These are phyloP conservation scores for Ophioderma brevispina DNA, from an alignment of 35 echinoderm and acorn worm genomes.

Conservation along the genomic window DNA sequence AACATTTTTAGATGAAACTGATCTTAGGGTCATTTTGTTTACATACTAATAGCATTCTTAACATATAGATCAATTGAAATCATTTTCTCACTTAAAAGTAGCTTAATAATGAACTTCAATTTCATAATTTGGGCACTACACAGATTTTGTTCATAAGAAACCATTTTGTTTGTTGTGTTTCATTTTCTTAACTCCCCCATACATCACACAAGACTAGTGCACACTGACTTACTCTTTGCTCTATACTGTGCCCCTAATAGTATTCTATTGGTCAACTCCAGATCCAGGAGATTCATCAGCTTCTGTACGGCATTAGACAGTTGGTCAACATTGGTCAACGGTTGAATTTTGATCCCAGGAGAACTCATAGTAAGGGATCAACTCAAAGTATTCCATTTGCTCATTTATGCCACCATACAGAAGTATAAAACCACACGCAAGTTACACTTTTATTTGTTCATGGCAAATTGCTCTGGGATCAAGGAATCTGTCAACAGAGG, in stretches of 20 bases:
- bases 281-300: slow-evolving; percentile 69
- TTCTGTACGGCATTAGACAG: slow-evolving; percentile 51
- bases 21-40: too few relatives aligned
- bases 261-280: slow-evolving; percentile 68
- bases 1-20: too few relatives aligned
- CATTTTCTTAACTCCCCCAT: not conserved
- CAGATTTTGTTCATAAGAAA: too few relatives aligned
- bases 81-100: too few relatives aligned
- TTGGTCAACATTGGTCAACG: slow-evolving; percentile 39
- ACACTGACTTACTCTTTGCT: slow-evolving; percentile 44
- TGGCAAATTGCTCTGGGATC: too few relatives aligned
- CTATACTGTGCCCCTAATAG: slow-evolving; percentile 82
- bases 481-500: too few relatives aligned
- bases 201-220: not conserved
- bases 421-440: not conserved
- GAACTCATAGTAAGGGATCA: slow-evolving; percentile 80
- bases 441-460: too few relatives aligned
- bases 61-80: too few relatives aligned
- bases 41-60: too few relatives aligned
- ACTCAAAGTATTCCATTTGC: slow-evolving; percentile 79
- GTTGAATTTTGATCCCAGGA: slow-evolving; percentile 72
- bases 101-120: too few relatives aligned
- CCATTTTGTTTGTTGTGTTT: too few relatives aligned
- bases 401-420: slow-evolving; percentile 52
- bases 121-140: too few relatives aligned